Evolutionary conservation across 2,797 vertebrate species (phyloP), one percentile per base, ranked within the genome.

Genomic region (Ptychadena robeensis): DNA sequence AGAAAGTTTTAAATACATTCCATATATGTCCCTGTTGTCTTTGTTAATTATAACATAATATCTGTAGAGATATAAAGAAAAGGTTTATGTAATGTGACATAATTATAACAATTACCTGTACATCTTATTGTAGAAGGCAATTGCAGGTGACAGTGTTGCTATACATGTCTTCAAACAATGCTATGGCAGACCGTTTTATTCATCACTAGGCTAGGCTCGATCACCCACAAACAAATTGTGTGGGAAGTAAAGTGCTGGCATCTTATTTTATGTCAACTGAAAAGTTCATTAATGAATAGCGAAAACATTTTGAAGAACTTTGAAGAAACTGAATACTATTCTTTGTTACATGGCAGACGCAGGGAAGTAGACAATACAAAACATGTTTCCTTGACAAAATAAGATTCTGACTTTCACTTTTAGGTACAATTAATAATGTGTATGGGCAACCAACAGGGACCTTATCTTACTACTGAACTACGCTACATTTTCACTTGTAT

Each of bases 181-280:
- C 28, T 35, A 11, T 12, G 10, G 14, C 40, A 67, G 34, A 35
- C 9, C n/a, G n/a, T 73, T n/a, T 53, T 28, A 73, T 25, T 53
- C 35, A 73, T 30, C 67, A 74, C 31, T 27, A 9, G 73, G 12
- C n/a, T 22, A 35, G 25, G 6, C 53, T 63, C 63, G 31, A 59
- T 30, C 44, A 35, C 28, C 12, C 18, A 31, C 32, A 40, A 25
- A 75, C 74, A 30, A 25, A 81, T 57, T 74, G 34, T 59, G 72
- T 66, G 18, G 72, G 71, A 67, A 27, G 80, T 68, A 34, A 82
- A 69, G 61, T 38, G 34, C 63, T 82, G 80, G 64, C 63, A 75
- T 68, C 40, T 22, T 28, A 63, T n/a, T 79, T 70, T 63, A 70
- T 25, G 27, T 37, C 28, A 63, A 64, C 63, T 28, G 37, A 65